phyloP scores from a whole-genome alignment of 2,797 vertebrate species.

The Syndactyla subalaris region DNA sequence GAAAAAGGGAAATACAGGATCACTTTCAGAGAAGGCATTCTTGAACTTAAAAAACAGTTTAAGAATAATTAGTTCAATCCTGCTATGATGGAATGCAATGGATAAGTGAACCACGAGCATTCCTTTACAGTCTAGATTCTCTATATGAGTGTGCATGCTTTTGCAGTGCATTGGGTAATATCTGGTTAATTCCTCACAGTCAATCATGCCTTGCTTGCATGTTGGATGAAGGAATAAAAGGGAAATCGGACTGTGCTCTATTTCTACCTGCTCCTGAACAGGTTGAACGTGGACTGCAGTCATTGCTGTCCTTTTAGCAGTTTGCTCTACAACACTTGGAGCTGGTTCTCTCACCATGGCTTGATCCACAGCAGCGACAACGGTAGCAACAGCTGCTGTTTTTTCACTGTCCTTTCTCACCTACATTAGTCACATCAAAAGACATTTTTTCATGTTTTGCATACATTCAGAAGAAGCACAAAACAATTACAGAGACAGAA shows the following conservation, averaged over 20 bases:
- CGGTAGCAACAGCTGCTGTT: constrained; percentile 82
- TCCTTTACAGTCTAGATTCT: background rate
- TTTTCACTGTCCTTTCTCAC: constrained; percentile 79
- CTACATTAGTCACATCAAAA: constrained; percentile 72
- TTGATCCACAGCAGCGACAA: constrained; percentile 84
- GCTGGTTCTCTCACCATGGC: constrained; percentile 83
- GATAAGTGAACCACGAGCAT: background rate
- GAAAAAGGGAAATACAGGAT: background rate
- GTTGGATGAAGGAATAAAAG: background rate
- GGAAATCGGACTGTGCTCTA: background rate
- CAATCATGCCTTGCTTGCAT: constrained; percentile 23
- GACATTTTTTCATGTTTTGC: constrained; percentile 27
- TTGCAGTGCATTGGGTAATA: background rate
- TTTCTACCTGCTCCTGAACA: constrained; percentile 82
- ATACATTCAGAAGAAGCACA: constrained; percentile 10
- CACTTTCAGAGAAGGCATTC: constrained; percentile 12
- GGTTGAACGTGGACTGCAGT: constrained; percentile 75
- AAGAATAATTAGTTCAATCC: constrained; percentile 16
- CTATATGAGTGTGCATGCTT: constrained; percentile 24
- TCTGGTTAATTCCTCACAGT: constrained; percentile 51
- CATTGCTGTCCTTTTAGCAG: constrained; percentile 79
- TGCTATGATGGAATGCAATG: background rate
- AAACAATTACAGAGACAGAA: background rate
- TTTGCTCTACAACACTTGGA: constrained; percentile 78
- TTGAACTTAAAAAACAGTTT: background rate